Conservation (phyloP, 1,140 invertebrate species). For the Habropoda laboriosa region DNA sequence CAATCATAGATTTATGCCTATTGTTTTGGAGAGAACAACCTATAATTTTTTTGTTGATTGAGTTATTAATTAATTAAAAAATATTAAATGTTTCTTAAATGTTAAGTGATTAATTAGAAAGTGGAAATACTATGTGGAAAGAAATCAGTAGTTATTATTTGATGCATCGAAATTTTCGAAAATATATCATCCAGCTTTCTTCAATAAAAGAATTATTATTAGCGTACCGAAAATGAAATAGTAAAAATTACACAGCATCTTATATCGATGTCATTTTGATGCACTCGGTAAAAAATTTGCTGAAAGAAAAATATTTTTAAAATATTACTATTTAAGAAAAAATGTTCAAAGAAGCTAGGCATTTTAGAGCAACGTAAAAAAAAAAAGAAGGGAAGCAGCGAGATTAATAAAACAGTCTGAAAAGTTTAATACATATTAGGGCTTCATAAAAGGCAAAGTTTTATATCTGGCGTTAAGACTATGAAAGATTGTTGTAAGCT, state of each 20-base stretch:
- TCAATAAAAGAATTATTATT: background rate
- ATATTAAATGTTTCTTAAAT: no score
- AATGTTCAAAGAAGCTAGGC: background rate
- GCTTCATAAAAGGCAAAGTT: background rate
- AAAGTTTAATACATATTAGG: conserved; percentile 11
- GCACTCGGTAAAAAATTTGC: no score
- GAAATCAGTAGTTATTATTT: background rate
- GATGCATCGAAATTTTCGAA: background rate
- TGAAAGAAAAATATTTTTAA: no score
- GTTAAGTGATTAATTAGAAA: no score
- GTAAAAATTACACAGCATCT: no score
- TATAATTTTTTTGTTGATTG: no score
- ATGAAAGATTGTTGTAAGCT: background rate
- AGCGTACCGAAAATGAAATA: background rate
- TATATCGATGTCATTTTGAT: no score
- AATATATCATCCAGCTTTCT: background rate
- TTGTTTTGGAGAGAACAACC: no score
- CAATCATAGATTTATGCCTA: no score
- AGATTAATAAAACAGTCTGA: conserved; percentile 2
- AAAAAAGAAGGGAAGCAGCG: background rate
- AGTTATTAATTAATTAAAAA: no score
- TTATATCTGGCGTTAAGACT: background rate
- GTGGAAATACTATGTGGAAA: background rate
- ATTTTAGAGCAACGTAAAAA: background rate
- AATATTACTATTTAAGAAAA: no score